A percentile compares a stretch with the other conserved stretches of the same genome.
These are phyloP conservation scores for Ictalurus punctatus DNA, from an alignment of 2,113 vertebrate species.

Conservation along the genomic window DNA sequence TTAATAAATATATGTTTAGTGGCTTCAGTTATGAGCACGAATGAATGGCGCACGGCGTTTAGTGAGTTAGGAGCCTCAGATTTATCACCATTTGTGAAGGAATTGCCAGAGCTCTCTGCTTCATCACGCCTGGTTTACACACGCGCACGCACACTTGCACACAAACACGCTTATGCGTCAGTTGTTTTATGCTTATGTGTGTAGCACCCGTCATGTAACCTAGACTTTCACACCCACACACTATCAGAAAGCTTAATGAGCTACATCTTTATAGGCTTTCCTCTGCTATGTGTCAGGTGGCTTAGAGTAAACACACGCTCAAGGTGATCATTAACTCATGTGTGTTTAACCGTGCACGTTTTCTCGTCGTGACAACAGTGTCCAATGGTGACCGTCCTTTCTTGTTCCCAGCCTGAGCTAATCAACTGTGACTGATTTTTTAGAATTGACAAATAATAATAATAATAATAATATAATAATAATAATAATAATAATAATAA, in stretches of 20 bases:
- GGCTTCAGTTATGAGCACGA: constrained; percentile 44
- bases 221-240: constrained; percentile 30
- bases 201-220: constrained; percentile 23
- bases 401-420: not conserved
- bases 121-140: constrained; percentile 17
- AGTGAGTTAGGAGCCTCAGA: constrained; percentile 25
- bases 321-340: constrained; percentile 42
- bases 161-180: not conserved
- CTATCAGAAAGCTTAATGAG: constrained; percentile 28
- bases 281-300: constrained; percentile 29
- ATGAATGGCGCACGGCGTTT: constrained; percentile 33
- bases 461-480: too few relatives aligned
- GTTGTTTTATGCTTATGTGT: constrained; percentile 37
- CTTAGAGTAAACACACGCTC: constrained; percentile 33
- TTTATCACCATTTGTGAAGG: constrained; percentile 39
- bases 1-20: constrained; percentile 43
- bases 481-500: not conserved
- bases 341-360: constrained; percentile 15
- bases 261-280: constrained; percentile 29
- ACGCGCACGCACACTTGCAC: not conserved
- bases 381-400: not conserved
- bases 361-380: not conserved
- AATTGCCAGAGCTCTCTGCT: constrained; percentile 7
- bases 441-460: not conserved
- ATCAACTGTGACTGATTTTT: constrained; percentile 9